Base-by-base conservation (phyloP, 2,797 vertebrate genomes). In the Momotus momota region DNA sequence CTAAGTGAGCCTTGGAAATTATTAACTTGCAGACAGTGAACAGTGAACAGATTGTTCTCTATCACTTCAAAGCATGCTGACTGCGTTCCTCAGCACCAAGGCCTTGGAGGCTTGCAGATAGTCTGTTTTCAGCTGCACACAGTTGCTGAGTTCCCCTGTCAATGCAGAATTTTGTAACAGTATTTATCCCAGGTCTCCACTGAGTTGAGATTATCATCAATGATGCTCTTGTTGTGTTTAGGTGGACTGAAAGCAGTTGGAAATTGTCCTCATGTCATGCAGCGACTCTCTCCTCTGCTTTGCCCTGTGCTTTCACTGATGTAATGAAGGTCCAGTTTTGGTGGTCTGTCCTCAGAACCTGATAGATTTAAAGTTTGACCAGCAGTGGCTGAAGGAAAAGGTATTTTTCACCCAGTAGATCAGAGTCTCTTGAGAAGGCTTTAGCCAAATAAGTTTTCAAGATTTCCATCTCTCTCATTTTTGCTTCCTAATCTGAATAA, bases 331-430 rank as follows among this genome's bases (percentile, higher is more conserved):
- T 73, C 51, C 52, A 20, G 12, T 52, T 90, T 82, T 52, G 17
- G 35, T 83, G 27, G 3, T 46, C 18, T 49, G 16, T 29, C 22
- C 48, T 64, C 57, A 58, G 17, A 91, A 66, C 12, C 12, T 78
- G n/a, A 48, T 4, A 80, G 31, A 41, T 9, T 6, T 19, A 21
- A 81, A 58, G 12, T 14, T 20, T 87, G 51, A 43, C n/a, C 40
- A 87, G 18, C 8, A 81, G 19, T 12, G 20, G 4, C 14, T 79
- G 33, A 75, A 65, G 26, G 40, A 83, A 70, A 41, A 38, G 9
- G 2, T 6, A 0, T 25, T 51, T 74, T 74, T 2, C 7, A 1
- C 10, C 20, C 54, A 52, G 2, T 16, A 6, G 9, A 31, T 51
- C 12, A 72, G 6, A n/a, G 17, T 31, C 11, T 67, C 33, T 43